A percentile compares a stretch with the other conserved stretches of the same genome.
phyloP scores from a whole-genome alignment of 2,797 vertebrate genomes.

The Hirundo rustica region DNA sequence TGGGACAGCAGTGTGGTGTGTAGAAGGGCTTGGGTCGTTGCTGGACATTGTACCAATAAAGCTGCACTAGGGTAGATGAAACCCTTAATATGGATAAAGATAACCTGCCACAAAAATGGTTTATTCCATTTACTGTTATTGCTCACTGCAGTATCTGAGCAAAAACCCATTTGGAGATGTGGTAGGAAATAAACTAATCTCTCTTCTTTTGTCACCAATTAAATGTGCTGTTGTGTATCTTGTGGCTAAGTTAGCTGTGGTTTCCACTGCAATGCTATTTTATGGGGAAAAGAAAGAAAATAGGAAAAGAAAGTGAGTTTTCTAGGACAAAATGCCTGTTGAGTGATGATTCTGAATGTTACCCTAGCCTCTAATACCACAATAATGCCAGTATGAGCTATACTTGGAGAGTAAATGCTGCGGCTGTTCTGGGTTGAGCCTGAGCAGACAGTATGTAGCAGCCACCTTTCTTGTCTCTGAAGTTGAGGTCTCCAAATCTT shows the following conservation, averaged over 20 bases:
- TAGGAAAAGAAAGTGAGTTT: not conserved
- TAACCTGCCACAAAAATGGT: not conserved
- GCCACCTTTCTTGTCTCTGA: not conserved
- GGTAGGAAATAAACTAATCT: slow-evolving; percentile 2
- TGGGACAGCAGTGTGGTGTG: not conserved
- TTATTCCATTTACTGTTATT: not conserved
- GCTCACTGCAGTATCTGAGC: not conserved
- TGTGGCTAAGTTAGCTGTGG: not conserved
- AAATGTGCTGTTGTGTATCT: not conserved
- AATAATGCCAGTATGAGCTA: not conserved
- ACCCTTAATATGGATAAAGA: not conserved
- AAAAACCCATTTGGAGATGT: not conserved
- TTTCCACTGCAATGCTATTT: not conserved
- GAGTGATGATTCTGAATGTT: not conserved
- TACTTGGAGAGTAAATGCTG: not conserved
- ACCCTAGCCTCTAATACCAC: not conserved
- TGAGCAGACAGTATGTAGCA: accelerated
- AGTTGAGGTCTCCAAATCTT: not conserved
- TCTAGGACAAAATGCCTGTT: not conserved
- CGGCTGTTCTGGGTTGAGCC: not conserved
- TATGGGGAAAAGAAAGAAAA: not conserved
- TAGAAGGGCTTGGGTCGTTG: not conserved
- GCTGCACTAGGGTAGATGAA: not conserved
- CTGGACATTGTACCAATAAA: not conserved
- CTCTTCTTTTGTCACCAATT: not conserved